Percentiles rank a stretch among this genome's conserved stretches.
Conservation (phyloP, 2,797 vertebrate genomes). For the Poeciliopsis infans region DNA sequence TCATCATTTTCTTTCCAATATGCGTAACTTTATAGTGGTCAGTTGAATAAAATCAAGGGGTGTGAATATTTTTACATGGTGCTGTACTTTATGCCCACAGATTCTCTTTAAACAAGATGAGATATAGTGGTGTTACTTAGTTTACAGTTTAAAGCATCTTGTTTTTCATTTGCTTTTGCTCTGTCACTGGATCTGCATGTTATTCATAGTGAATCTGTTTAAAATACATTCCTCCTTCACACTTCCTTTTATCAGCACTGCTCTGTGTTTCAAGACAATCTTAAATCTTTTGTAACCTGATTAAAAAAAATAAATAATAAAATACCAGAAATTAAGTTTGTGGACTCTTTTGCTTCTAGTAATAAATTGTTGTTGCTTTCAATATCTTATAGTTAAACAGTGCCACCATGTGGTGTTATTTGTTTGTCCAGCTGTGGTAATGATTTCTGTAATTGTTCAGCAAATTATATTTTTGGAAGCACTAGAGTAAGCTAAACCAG, state of each 20-base stretch:
- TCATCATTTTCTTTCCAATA: background rate
- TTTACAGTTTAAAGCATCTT: background rate
- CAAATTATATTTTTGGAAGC: background rate
- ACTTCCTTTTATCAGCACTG: background rate
- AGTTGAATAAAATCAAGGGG: background rate
- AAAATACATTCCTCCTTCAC: background rate
- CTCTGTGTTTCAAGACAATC: background rate
- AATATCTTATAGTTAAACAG: constrained; percentile 26
- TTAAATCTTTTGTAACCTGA: background rate
- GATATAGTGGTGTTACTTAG: background rate
- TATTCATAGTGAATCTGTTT: background rate
- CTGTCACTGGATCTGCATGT: background rate
- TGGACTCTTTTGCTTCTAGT: background rate
- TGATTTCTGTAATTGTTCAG: background rate
- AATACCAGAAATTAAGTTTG: background rate
- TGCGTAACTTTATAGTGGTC: background rate
- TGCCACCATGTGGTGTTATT: constrained; percentile 57
- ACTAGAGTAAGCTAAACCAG: background rate
- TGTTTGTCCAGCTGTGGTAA: background rate
- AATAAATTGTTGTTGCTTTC: background rate
- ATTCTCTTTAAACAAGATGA: background rate
- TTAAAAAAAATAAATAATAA: too few species aligned
- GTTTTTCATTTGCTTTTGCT: background rate
- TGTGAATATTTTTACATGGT: background rate
- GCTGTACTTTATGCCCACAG: background rate